Evolutionary conservation across 2,113 vertebrate species (phyloP).

Genomic region (Leucopsar rothschildi): DNA sequence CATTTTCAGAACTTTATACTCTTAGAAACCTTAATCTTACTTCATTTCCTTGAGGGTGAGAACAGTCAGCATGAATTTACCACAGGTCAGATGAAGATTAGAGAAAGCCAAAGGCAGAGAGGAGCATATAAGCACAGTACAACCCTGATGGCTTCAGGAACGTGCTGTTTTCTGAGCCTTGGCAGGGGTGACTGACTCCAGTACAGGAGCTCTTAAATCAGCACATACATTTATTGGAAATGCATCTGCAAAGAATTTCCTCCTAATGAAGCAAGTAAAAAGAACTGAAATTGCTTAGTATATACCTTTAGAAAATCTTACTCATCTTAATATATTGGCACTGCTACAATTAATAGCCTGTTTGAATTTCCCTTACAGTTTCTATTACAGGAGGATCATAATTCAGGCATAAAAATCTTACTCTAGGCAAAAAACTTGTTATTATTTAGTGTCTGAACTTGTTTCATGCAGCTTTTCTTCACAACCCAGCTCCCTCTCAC

Average conservation of each 20-base stretch:
- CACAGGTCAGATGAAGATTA: slow-evolving; percentile 29
- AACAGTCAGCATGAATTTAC: slow-evolving; percentile 32
- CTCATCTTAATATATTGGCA: slow-evolving; percentile 54
- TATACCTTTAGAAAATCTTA: slow-evolving; percentile 57
- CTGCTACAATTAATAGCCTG: slow-evolving; percentile 62
- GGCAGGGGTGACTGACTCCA: slow-evolving; percentile 15
- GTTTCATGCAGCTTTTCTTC: not conserved
- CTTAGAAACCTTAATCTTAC: slow-evolving; percentile 19
- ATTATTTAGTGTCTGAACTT: slow-evolving; percentile 50
- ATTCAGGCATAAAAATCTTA: slow-evolving; percentile 51
- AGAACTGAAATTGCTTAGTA: slow-evolving; percentile 57
- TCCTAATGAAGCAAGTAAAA: slow-evolving; percentile 55
- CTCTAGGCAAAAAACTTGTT: slow-evolving; percentile 49
- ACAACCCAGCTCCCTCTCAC: not conserved
- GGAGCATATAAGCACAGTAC: not conserved
- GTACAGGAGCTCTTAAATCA: slow-evolving; percentile 3
- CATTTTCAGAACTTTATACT: not conserved
- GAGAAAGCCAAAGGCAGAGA: not conserved
- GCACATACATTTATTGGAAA: slow-evolving; percentile 13
- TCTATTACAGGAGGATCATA: slow-evolving; percentile 56
- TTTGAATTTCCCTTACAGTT: slow-evolving; percentile 66
- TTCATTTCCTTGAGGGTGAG: slow-evolving; percentile 20
- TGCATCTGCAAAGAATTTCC: slow-evolving; percentile 31
- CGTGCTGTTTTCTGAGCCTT: not conserved
- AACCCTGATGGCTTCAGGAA: not conserved